A percentile compares a stretch with the other conserved stretches of the same genome.
phyloP scores from a whole-genome alignment of 2,888 invertebrate genomes.

The Lutraria lutraria region DNA sequence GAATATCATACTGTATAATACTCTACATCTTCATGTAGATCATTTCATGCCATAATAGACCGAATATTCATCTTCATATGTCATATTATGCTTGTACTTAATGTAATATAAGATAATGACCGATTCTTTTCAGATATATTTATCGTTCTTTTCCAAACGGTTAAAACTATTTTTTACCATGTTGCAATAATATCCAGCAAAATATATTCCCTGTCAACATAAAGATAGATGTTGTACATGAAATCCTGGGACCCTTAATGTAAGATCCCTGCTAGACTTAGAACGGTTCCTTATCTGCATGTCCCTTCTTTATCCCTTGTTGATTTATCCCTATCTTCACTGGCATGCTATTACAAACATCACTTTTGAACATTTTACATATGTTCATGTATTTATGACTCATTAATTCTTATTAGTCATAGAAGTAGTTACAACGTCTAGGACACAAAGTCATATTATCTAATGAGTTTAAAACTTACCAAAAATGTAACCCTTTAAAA shows the following conservation, averaged over 20 bases:
- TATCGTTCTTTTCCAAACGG: not conserved
- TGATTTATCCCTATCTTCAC: conserved; percentile 19
- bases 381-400: not conserved
- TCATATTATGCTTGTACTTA: no score
- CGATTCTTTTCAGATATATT: not conserved
- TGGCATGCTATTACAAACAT: not conserved
- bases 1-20: not conserved
- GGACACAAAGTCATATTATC: no score
- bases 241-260: not conserved
- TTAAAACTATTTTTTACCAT: not conserved
- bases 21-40: not conserved
- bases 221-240: not conserved
- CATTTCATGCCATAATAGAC: no score
- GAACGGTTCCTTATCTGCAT: conserved; percentile 18
- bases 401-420: not conserved
- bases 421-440: no score
- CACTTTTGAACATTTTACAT: not conserved
- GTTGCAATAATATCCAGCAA: not conserved
- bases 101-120: not conserved
- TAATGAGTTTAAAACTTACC: no score
- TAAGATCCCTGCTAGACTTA: conserved; percentile 17
- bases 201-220: not conserved
- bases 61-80: no score
- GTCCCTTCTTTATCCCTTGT: not conserved
- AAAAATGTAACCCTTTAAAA: no score